A percentile compares a stretch with the other conserved stretches of the same genome.
Evolutionary conservation across 1,140 invertebrate genomes (phyloP).

Genomic region (Linepithema humile): DNA sequence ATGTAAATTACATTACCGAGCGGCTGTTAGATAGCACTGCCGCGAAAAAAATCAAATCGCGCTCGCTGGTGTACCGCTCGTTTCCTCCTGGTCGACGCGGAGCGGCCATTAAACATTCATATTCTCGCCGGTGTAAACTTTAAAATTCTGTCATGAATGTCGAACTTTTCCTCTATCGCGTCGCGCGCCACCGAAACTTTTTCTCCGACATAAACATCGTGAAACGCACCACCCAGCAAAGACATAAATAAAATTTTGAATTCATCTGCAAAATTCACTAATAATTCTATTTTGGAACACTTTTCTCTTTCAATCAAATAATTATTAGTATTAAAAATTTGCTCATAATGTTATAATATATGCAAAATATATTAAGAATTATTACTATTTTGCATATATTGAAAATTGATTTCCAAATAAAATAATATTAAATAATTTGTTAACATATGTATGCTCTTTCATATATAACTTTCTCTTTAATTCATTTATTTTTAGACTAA

Average conservation of each 20-base stretch:
- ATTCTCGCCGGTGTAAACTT: slow-evolving; percentile 66
- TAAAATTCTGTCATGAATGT: slow-evolving; percentile 67
- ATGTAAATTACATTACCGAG: slow-evolving; percentile 48
- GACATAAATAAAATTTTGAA: background rate
- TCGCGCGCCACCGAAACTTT: slow-evolving; percentile 25
- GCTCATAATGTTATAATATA: no score
- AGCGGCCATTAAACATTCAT: slow-evolving; percentile 66
- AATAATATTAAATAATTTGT: no score
- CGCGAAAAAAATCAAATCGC: slow-evolving; percentile 62
- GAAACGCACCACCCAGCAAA: slow-evolving; percentile 20
- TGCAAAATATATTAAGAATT: no score
- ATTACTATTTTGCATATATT: no score
- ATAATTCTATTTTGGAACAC: background rate
- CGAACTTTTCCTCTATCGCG: slow-evolving; percentile 62
- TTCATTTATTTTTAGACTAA: background rate
- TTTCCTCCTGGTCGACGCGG: slow-evolving; percentile 16
- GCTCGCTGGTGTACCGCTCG: slow-evolving; percentile 24
- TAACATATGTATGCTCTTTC: no score
- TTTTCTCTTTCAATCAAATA: background rate
- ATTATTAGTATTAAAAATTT: background rate
- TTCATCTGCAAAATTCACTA: background rate
- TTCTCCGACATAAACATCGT: slow-evolving; percentile 46
- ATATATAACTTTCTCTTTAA: no score
- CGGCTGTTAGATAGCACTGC: slow-evolving; percentile 37
- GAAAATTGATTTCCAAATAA: no score